Conservation (phyloP, 2,888 invertebrate species). For the Argyresthia goedartella region DNA sequence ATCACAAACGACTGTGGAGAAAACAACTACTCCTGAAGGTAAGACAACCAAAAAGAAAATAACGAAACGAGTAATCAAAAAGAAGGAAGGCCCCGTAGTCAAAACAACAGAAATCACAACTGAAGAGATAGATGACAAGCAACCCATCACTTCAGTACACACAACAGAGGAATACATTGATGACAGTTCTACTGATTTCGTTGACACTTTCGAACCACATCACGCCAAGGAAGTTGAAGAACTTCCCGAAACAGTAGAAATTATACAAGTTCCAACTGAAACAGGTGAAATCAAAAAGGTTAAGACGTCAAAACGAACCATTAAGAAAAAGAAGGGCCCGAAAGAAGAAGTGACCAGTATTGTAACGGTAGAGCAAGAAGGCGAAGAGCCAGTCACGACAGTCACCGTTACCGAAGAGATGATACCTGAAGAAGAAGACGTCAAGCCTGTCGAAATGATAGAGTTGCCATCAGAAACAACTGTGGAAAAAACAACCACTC, state of each 20-base stretch:
- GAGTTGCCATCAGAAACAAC: slow-evolving; percentile 3
- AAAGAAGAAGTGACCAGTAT: slow-evolving; percentile 34
- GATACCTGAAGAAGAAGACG: slow-evolving; percentile 6
- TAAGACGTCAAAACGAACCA: slow-evolving; percentile 19
- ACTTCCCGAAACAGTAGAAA: slow-evolving; percentile 38
- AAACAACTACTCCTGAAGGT: slow-evolving; percentile 14
- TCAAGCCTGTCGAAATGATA: slow-evolving; percentile 11
- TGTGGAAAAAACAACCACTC: slow-evolving; percentile 27
- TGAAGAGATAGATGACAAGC: slow-evolving; percentile 12
- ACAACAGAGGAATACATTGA: slow-evolving; percentile 16
- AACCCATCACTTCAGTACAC: slow-evolving; percentile 32
- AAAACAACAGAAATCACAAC: slow-evolving; percentile 14
- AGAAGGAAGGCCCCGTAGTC: slow-evolving; percentile 19
- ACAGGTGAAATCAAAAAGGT: slow-evolving; percentile 23
- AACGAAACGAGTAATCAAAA: too few species aligned
- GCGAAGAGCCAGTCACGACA: slow-evolving; percentile 15
- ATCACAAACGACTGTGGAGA: slow-evolving; percentile 17
- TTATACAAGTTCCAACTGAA: slow-evolving; percentile 45
- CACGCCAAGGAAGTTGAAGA: background rate
- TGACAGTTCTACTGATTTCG: slow-evolving; percentile 13
- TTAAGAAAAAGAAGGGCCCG: slow-evolving; percentile 23
- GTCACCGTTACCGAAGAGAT: slow-evolving; percentile 11
- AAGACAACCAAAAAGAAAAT: slow-evolving; percentile 12
- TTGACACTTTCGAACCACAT: slow-evolving; percentile 3
- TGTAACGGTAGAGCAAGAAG: slow-evolving; percentile 23